Conservation (phyloP, 2,797 vertebrate genomes). For the Macropus fuliginosus region DNA sequence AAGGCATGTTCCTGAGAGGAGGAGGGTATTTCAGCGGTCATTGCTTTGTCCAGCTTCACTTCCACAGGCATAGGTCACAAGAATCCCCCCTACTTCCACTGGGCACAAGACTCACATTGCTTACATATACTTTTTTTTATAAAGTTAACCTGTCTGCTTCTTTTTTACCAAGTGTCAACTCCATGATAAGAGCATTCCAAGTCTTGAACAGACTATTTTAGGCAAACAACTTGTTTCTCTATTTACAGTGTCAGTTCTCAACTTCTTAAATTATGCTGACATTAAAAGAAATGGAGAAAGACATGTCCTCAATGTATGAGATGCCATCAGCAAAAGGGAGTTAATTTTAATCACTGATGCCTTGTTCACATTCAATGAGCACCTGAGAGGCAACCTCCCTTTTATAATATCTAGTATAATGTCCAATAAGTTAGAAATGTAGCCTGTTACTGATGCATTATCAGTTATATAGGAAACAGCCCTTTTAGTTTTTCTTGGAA, state of each 20-base stretch:
- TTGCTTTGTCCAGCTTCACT: constrained; percentile 66
- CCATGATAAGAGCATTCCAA: background rate
- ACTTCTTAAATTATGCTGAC: background rate
- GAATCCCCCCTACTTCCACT: constrained; percentile 19
- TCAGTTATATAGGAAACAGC: background rate
- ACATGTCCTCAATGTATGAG: background rate
- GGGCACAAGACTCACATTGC: constrained; percentile 6
- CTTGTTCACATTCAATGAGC: constrained; percentile 16
- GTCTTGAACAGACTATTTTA: constrained; percentile 5
- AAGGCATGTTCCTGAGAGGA: background rate
- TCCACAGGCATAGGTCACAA: constrained; percentile 55
- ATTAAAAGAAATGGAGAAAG: constrained; percentile 31
- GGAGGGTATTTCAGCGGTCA: constrained; percentile 1
- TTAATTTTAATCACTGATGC: constrained; percentile 13
- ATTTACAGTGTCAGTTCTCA: constrained; percentile 36
- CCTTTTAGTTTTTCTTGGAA: constrained; percentile 51
- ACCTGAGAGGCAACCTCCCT: background rate
- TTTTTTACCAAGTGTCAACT: constrained; percentile 35
- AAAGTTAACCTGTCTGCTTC: constrained; percentile 30
- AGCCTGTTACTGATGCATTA: background rate
- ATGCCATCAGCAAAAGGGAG: constrained; percentile 9
- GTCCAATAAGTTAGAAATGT: background rate
- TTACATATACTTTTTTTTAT: constrained; percentile 7
- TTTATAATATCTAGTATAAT: constrained; percentile 3
- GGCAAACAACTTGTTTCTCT: background rate